A percentile compares a stretch with the other conserved stretches of the same genome.
Evolutionary conservation across 1,140 invertebrate species (phyloP).

Genomic region (Drosophila pandora): DNA sequence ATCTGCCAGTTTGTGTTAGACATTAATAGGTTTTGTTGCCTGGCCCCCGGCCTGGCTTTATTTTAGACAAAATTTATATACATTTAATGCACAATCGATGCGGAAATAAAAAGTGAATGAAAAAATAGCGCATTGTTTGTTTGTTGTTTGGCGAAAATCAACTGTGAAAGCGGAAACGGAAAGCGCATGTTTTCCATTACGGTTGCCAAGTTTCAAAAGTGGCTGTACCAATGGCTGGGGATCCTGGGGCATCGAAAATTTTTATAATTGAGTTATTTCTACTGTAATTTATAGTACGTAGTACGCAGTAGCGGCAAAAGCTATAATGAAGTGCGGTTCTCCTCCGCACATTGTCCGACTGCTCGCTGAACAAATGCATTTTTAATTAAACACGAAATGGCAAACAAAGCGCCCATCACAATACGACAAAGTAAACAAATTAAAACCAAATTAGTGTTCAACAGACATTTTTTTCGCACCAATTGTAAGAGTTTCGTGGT

Average conservation of each 20-base stretch:
- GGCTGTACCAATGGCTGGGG: too few species aligned
- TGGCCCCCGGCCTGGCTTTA: constrained; percentile 49
- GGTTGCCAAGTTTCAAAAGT: constrained; percentile 2
- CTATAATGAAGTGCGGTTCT: constrained; percentile 63
- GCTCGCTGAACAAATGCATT: constrained; percentile 55
- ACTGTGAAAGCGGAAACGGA: constrained; percentile 68
- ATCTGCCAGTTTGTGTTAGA: constrained; percentile 28
- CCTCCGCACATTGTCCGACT: not conserved
- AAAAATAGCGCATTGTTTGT: constrained; percentile 23
- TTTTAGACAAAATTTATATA: constrained; percentile 73
- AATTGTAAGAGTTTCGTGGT: not conserved
- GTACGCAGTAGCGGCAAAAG: constrained; percentile 13
- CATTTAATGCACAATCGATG: constrained; percentile 74
- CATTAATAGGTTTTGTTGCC: constrained; percentile 75
- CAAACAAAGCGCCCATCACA: constrained; percentile 54
- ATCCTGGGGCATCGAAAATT: constrained; percentile 18
- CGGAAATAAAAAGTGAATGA: constrained; percentile 63
- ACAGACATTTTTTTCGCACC: constrained; percentile 22
- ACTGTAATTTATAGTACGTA: constrained; percentile 58
- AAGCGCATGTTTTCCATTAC: constrained; percentile 66
- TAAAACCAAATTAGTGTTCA: constrained; percentile 68
- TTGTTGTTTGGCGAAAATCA: constrained; percentile 50
- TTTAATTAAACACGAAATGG: constrained; percentile 55
- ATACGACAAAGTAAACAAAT: constrained; percentile 67
- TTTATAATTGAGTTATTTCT: constrained; percentile 72